These are phyloP conservation scores for Octodon degus DNA, from an alignment of 2,113 vertebrate genomes.

Conservation along the genomic window DNA sequence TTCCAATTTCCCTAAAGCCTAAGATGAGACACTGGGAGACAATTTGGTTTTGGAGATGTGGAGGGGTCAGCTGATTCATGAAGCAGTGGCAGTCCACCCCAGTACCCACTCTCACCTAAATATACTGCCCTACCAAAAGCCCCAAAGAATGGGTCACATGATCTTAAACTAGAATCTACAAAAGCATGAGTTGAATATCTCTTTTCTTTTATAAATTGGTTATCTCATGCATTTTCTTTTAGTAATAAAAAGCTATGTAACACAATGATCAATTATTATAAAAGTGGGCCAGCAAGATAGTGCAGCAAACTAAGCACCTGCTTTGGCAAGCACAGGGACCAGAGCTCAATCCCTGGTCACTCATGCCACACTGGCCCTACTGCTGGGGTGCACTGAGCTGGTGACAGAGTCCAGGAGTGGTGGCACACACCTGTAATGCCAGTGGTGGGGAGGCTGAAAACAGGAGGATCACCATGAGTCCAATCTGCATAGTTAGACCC, in stretches of 20 bases:
- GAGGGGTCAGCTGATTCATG: constrained; percentile 77
- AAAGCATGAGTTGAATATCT: not conserved
- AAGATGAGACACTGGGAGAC: constrained; percentile 71
- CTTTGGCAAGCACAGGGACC: too few species aligned
- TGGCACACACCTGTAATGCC: too few species aligned
- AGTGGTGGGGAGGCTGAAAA: too few species aligned
- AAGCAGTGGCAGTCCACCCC: not conserved
- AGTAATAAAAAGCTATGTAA: not conserved
- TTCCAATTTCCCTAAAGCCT: constrained; percentile 54
- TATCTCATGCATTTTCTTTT: not conserved
- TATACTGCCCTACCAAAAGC: not conserved
- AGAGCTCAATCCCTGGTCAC: too few species aligned
- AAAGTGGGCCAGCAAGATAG: too few species aligned
- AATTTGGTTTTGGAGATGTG: constrained; percentile 76
- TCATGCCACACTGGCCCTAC: too few species aligned
- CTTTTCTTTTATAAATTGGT: not conserved
- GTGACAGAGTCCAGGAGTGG: too few species aligned
- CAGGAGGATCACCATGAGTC: too few species aligned
- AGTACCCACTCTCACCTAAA: not conserved
- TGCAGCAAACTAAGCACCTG: too few species aligned
- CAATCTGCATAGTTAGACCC: too few species aligned
- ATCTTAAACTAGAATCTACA: not conserved
- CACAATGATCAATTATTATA: not conserved
- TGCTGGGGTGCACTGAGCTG: too few species aligned
- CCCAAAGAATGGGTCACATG: not conserved